These are phyloP conservation scores for Coleophora flavipennella DNA, from an alignment of 2,888 invertebrate genomes.

Conservation along the genomic window DNA sequence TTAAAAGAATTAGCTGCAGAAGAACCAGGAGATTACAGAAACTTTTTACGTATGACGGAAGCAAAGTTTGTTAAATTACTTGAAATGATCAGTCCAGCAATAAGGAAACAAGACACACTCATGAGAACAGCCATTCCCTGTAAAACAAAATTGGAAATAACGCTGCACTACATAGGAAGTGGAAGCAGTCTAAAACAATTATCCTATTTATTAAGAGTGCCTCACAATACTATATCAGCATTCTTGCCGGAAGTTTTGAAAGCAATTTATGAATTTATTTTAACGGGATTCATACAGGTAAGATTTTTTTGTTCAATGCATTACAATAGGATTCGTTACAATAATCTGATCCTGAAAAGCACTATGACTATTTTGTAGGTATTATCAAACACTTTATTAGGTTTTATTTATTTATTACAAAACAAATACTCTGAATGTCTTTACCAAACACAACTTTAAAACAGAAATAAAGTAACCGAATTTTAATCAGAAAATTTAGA, in stretches of 20 bases:
- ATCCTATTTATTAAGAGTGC: background rate
- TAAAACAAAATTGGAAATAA: background rate
- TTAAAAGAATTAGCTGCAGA: no score
- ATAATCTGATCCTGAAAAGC: no score
- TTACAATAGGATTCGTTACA: no score
- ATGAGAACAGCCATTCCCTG: background rate
- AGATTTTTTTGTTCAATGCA: no score
- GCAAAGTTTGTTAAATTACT: background rate
- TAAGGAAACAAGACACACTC: background rate
- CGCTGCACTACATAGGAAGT: background rate
- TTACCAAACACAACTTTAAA: no score
- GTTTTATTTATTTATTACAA: no score
- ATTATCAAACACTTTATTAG: no score
- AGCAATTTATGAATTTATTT: background rate
- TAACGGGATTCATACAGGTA: background rate
- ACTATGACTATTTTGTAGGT: no score
- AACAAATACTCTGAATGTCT: no score
- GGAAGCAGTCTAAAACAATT: background rate
- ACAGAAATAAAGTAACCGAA: no score
- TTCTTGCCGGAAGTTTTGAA: background rate
- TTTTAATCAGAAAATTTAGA: no score
- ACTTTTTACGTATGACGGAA: no score
- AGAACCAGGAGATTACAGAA: background rate
- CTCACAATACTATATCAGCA: background rate
- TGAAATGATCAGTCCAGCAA: background rate